Evolutionary conservation across 2,797 vertebrate genomes (phyloP).

Genomic region (Cirrhinus mrigala): DNA sequence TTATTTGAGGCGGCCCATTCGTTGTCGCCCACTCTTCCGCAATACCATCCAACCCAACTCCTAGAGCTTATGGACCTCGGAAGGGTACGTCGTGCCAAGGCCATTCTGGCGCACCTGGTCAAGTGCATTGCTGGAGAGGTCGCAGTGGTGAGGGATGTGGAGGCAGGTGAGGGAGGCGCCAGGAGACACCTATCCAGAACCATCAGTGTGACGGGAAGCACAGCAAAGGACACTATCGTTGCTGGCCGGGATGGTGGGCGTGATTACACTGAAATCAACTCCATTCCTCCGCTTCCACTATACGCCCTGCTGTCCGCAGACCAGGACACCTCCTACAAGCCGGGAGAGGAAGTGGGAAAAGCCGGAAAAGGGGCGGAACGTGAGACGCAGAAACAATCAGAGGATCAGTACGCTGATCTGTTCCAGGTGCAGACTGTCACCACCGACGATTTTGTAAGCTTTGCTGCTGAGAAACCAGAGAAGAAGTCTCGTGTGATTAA

Average conservation of each 20-base stretch:
- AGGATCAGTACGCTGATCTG: slow-evolving; percentile 93
- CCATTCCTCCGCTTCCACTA: slow-evolving; percentile 94
- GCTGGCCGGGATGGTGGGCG: slow-evolving; percentile 93
- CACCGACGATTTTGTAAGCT: slow-evolving; percentile 93
- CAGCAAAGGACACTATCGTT: slow-evolving; percentile 95
- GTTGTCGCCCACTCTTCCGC: slow-evolving; percentile 94
- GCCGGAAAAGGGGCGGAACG: slow-evolving; percentile 79
- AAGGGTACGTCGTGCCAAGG: slow-evolving; percentile 95
- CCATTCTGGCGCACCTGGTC: slow-evolving; percentile 96
- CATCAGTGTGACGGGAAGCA: slow-evolving; percentile 98
- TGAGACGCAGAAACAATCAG: slow-evolving; percentile 77
- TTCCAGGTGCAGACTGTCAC: slow-evolving; percentile 91
- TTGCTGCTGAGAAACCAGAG: slow-evolving; percentile 93
- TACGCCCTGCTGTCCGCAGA: slow-evolving; percentile 93
- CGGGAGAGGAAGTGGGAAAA: slow-evolving; percentile 86
- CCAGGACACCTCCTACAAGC: slow-evolving; percentile 89
- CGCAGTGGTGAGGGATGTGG: slow-evolving; percentile 92
- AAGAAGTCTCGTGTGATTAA: slow-evolving; percentile 95
- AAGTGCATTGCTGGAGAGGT: slow-evolving; percentile 99
- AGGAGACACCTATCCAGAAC: slow-evolving; percentile 95
- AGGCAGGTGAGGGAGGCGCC: slow-evolving; percentile 89
- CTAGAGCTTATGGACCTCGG: slow-evolving; percentile 98
- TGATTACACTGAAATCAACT: slow-evolving; percentile 98
- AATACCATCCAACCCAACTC: slow-evolving; percentile 97
- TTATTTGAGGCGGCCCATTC: slow-evolving; percentile 97